phyloP scores from a whole-genome alignment of 2,113 vertebrate species.

The Pavo muticus region DNA sequence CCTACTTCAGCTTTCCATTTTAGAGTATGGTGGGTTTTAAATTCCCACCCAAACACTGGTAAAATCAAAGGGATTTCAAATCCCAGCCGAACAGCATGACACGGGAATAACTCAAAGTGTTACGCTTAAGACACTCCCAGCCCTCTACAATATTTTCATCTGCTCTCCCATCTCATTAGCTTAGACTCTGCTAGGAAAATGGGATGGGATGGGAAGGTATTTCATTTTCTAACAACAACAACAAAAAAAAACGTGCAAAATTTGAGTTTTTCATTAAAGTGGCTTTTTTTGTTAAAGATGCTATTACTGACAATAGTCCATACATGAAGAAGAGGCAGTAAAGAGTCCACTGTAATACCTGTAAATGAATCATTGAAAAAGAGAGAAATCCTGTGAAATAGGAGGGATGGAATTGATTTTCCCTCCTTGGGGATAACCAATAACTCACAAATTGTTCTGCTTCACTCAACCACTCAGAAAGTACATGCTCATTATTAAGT shows the following conservation, averaged over 20 bases:
- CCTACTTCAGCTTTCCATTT: not conserved
- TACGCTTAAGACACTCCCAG: not conserved
- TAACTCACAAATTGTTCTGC: constrained; percentile 37
- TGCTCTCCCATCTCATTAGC: not conserved
- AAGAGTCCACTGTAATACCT: not conserved
- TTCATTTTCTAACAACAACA: not conserved
- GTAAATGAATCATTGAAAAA: not conserved
- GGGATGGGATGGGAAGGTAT: not conserved
- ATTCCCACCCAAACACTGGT: not conserved
- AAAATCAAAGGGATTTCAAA: not conserved
- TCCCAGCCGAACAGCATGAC: not conserved
- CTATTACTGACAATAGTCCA: not conserved
- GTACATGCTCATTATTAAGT: not conserved
- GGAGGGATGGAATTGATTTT: constrained; percentile 39
- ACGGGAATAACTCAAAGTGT: not conserved
- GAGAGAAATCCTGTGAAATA: not conserved
- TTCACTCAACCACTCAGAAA: constrained; percentile 7
- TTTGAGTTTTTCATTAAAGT: not conserved
- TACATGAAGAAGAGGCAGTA: not conserved
- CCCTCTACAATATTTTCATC: not conserved
- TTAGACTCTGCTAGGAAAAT: not conserved
- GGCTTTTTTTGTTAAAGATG: not conserved
- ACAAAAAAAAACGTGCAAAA: not conserved
- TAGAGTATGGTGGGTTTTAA: not conserved
- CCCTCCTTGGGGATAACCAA: not conserved